Percentiles rank a stretch among this genome's conserved stretches.
phyloP scores from a whole-genome alignment of 1,140 invertebrate species.

The Pogonus chalceus region DNA sequence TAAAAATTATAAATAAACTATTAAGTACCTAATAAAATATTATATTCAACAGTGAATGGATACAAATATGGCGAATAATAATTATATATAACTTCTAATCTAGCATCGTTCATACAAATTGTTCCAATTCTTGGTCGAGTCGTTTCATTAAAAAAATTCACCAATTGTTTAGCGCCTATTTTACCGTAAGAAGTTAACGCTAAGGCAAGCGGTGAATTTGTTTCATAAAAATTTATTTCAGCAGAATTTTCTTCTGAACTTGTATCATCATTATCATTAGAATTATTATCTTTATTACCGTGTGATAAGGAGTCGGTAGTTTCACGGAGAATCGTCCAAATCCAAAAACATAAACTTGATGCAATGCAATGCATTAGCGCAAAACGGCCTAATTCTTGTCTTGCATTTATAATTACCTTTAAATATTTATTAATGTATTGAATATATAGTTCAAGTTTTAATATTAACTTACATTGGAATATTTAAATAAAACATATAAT shows the following conservation, averaged over 20 bases:
- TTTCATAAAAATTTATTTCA: slow-evolving; percentile 2
- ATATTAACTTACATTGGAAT: slow-evolving; percentile 52
- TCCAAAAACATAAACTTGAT: slow-evolving; percentile 61
- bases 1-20: slow-evolving; percentile 9
- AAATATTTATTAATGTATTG: slow-evolving; percentile 12
- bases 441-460: slow-evolving; percentile 7
- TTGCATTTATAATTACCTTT: slow-evolving; percentile 51
- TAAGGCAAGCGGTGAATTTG: slow-evolving; percentile 18
- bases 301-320: slow-evolving; percentile 44
- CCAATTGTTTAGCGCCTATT: slow-evolving; percentile 18
- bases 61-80: slow-evolving; percentile 58
- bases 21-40: slow-evolving; percentile 59
- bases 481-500: slow-evolving; percentile 66
- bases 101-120: slow-evolving; percentile 29
- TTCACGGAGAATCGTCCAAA: slow-evolving; percentile 60
- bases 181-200: slow-evolving; percentile 27
- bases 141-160: slow-evolving; percentile 19
- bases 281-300: slow-evolving; percentile 9
- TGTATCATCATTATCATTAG: slow-evolving; percentile 11
- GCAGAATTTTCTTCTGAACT: slow-evolving; percentile 3
- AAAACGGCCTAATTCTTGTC: slow-evolving; percentile 49
- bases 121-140: slow-evolving; percentile 19
- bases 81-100: slow-evolving; percentile 41
- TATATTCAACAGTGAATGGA: slow-evolving; percentile 65
- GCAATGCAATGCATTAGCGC: slow-evolving; percentile 65